phyloP scores from a whole-genome alignment of 2,113 vertebrate species.

The Kryptolebias marmoratus region DNA sequence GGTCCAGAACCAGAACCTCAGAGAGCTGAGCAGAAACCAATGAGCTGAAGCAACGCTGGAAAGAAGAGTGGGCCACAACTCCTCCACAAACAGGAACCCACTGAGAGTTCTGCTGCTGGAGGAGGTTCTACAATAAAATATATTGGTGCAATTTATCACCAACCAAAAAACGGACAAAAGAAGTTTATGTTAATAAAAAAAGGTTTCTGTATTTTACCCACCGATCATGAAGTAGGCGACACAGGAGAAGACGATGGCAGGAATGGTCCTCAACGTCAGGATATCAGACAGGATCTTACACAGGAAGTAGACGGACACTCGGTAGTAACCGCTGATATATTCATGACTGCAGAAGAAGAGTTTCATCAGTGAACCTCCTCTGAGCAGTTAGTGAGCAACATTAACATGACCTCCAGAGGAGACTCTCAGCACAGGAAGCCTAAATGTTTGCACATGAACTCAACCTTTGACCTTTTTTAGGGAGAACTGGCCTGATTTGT shows the following conservation, averaged over 20 bases:
- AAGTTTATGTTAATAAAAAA: too few species aligned
- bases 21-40: too few species aligned
- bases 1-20: too few species aligned
- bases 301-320: constrained; percentile 91
- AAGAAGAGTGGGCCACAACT: too few species aligned
- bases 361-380: not conserved
- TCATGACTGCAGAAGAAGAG: constrained; percentile 85
- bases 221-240: constrained; percentile 93
- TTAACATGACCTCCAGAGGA: not conserved
- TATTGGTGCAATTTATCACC: too few species aligned
- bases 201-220: constrained; percentile 38
- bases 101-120: too few species aligned
- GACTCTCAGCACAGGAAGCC: not conserved
- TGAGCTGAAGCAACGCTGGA: too few species aligned
- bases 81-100: too few species aligned
- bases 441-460: too few species aligned
- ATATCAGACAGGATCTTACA: constrained; percentile 89
- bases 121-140: too few species aligned
- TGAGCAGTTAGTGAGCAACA: not conserved
- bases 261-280: constrained; percentile 86
- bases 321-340: constrained; percentile 96
- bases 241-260: constrained; percentile 86
- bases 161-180: too few species aligned
- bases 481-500: not conserved
- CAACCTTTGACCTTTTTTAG: too few species aligned